Evolutionary conservation across 2,797 vertebrate species (phyloP).

Genomic region (Holocentrus rufus): DNA sequence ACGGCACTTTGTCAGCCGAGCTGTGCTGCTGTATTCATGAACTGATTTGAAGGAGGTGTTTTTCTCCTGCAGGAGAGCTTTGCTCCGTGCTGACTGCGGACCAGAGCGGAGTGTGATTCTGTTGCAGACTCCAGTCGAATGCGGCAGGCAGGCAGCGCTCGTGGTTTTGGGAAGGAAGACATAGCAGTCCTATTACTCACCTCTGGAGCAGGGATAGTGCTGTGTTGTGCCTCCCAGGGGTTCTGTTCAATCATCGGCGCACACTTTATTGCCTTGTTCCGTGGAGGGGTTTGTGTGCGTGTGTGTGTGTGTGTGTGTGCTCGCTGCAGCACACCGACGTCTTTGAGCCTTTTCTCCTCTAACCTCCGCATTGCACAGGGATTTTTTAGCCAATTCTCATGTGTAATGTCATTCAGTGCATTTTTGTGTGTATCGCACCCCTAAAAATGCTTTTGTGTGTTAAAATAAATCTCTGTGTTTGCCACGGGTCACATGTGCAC

Average conservation of each 20-base stretch:
- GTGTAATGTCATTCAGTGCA: conserved; percentile 7
- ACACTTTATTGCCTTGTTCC: conserved; percentile 71
- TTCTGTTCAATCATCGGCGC: conserved; percentile 66
- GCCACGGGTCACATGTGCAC: conserved; percentile 25
- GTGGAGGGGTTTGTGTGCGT: conserved; percentile 23
- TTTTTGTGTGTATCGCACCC: conserved; percentile 11
- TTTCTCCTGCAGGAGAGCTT: conserved; percentile 38
- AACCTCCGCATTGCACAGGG: conserved; percentile 27
- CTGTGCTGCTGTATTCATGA: conserved; percentile 25
- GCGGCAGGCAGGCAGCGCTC: conserved; percentile 45
- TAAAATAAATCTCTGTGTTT: conserved; percentile 28
- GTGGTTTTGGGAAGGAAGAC: conserved; percentile 60
- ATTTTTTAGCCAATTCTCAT: conserved; percentile 16
- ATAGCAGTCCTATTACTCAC: conserved; percentile 67
- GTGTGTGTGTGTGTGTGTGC: conserved; percentile 39
- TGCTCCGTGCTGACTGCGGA: conserved; percentile 43
- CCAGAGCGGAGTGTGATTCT: conserved; percentile 2
- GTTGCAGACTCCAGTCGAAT: conserved; percentile 57
- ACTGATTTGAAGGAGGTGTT: conserved; percentile 35
- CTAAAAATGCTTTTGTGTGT: conserved; percentile 31
- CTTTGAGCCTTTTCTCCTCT: background rate
- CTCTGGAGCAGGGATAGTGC: conserved; percentile 60
- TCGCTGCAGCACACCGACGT: conserved; percentile 39
- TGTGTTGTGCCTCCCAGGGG: conserved; percentile 67
- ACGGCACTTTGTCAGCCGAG: background rate